Conservation (phyloP, 2,888 invertebrate species). For the Trissolcus japonicus region DNA sequence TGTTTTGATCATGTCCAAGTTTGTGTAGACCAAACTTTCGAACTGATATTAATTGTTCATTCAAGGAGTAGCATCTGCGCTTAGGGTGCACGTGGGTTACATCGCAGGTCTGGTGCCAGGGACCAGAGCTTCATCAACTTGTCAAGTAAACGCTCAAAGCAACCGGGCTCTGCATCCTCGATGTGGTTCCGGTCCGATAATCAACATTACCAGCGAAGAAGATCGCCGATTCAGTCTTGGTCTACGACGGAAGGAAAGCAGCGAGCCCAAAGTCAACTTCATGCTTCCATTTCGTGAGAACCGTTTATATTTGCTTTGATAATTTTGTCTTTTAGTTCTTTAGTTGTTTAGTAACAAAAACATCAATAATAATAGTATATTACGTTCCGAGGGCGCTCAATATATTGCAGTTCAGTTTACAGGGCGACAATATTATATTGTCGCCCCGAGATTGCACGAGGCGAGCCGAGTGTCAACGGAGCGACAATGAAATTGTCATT, state of each 20-base stretch:
- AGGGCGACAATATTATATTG: too few species aligned
- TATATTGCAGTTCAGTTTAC: too few species aligned
- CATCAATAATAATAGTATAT: neutral
- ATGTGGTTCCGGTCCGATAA: constrained; percentile 73
- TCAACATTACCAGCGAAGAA: constrained; percentile 73
- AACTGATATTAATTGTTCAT: constrained; percentile 7
- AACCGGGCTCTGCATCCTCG: constrained; percentile 68
- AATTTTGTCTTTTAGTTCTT: too few species aligned
- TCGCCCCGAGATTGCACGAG: too few species aligned
- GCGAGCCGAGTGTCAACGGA: too few species aligned
- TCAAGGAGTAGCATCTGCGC: constrained; percentile 81
- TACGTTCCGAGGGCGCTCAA: too few species aligned
- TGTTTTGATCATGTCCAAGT: neutral
- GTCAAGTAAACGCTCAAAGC: constrained; percentile 71
- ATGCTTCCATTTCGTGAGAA: constrained; percentile 69
- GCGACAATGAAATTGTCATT: neutral
- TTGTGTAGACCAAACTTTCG: neutral
- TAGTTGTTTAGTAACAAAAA: neutral
- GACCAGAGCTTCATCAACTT: constrained; percentile 77
- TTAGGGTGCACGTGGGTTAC: constrained; percentile 85
- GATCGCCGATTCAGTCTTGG: constrained; percentile 72
- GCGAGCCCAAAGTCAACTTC: constrained; percentile 83
- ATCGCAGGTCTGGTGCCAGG: constrained; percentile 84
- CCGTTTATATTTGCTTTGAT: neutral
- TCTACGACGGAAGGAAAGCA: constrained; percentile 71